Conservation (phyloP, 2,797 vertebrate genomes). For the Cyprinella venusta region DNA sequence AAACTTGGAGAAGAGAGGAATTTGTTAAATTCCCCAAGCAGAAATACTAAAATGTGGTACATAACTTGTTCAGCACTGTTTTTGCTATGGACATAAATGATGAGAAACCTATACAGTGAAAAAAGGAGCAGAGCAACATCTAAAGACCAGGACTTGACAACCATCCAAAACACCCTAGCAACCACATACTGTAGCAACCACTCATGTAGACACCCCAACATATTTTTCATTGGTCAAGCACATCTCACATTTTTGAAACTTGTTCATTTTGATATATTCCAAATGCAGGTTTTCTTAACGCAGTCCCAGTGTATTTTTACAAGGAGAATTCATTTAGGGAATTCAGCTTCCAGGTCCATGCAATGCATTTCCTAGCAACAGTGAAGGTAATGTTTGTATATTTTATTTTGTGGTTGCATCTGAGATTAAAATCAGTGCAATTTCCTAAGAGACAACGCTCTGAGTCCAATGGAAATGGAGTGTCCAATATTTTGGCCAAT, state of each 20-base stretch:
- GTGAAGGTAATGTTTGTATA: conserved; percentile 4
- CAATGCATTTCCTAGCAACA: conserved; percentile 29
- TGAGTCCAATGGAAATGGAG: conserved; percentile 28
- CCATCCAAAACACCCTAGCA: not conserved
- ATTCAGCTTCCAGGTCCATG: conserved; percentile 7
- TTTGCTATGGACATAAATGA: not conserved
- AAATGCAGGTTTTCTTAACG: not conserved
- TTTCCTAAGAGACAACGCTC: conserved; percentile 27
- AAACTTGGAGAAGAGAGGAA: not conserved
- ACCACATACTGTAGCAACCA: not conserved
- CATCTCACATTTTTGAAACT: not conserved
- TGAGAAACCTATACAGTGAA: not conserved
- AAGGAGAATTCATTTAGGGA: not conserved
- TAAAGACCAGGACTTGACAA: not conserved
- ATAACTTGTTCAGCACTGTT: not conserved
- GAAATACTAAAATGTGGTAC: not conserved
- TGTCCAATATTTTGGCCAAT: conserved; percentile 38
- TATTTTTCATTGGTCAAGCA: not conserved
- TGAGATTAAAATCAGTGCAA: conserved; percentile 34
- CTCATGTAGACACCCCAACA: not conserved
- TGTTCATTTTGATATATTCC: not conserved
- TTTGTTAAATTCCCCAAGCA: not conserved
- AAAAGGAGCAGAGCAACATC: too few relatives aligned
- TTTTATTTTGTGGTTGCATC: conserved; percentile 22
- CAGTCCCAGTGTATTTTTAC: not conserved